A percentile compares a stretch with the other conserved stretches of the same genome.
Evolutionary conservation across 2,797 vertebrate species (phyloP).

Genomic region (Micropoecilia bifurca): DNA sequence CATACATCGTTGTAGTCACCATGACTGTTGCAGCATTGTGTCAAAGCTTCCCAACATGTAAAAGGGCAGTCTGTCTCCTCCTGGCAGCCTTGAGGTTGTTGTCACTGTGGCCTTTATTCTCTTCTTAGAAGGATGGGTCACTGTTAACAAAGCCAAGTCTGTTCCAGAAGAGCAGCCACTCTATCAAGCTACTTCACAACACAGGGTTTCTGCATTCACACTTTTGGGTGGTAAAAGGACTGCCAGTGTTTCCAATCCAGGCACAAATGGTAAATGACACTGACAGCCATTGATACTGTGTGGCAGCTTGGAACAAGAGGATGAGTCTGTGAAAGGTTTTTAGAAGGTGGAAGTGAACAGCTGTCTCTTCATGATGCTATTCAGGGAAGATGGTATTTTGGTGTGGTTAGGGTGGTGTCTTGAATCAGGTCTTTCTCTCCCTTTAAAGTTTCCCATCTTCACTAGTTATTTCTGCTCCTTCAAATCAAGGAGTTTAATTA

Average conservation of each 20-base stretch:
- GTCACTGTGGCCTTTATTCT: constrained; percentile 73
- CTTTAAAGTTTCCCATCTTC: background rate
- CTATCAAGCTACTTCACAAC: constrained; percentile 73
- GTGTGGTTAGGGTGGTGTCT: constrained; percentile 12
- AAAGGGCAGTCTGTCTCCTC: constrained; percentile 72
- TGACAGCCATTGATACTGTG: constrained; percentile 20
- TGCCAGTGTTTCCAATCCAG: constrained; percentile 67
- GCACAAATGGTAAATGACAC: constrained; percentile 44
- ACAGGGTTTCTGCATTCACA: constrained; percentile 45
- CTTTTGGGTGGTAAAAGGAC: constrained; percentile 44
- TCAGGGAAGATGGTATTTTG: constrained; percentile 39
- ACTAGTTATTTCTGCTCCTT: background rate
- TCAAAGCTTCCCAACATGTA: constrained; percentile 51
- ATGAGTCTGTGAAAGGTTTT: constrained; percentile 30
- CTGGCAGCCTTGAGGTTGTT: constrained; percentile 56
- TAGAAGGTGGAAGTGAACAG: constrained; percentile 46
- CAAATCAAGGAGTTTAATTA: background rate
- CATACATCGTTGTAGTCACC: constrained; percentile 47
- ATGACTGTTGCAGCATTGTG: constrained; percentile 53
- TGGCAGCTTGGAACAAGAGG: constrained; percentile 45
- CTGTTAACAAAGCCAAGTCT: constrained; percentile 75
- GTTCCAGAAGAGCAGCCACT: constrained; percentile 71
- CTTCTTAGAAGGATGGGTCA: constrained; percentile 52
- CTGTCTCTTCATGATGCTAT: constrained; percentile 32
- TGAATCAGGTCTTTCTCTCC: background rate